Percentiles rank a stretch among this genome's conserved stretches.
Conservation (phyloP, 2,113 vertebrate species). For the Dromaius novaehollandiae region DNA sequence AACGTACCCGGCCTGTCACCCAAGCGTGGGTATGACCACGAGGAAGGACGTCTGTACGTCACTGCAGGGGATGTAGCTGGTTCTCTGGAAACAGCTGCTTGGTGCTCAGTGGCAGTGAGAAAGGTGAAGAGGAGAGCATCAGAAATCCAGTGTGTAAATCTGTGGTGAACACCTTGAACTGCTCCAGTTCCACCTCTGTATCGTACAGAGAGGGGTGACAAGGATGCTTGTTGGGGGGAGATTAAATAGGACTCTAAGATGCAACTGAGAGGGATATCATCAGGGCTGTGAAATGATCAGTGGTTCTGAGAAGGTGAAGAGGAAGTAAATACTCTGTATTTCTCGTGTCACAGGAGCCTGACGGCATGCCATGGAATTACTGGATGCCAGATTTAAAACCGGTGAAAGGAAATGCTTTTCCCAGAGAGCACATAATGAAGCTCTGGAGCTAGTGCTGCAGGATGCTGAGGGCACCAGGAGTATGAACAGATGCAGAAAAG, state of each 20-base stretch:
- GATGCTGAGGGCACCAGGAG: neutral
- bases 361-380: neutral
- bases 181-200: neutral
- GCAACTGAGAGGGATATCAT: neutral
- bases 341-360: neutral
- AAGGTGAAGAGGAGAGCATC: neutral
- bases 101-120: no score
- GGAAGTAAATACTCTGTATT: neutral
- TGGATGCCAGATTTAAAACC: neutral
- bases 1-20: neutral
- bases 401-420: neutral
- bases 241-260: neutral
- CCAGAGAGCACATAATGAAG: neutral
- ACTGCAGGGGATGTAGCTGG: neutral
- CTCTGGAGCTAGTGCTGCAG: neutral
- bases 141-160: neutral
- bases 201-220: rapidly evolving
- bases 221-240: neutral
- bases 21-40: neutral
- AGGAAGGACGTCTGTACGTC: neutral
- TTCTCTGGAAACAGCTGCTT: no score
- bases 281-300: neutral
- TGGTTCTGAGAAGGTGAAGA: neutral
- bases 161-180: neutral
- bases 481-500: neutral